Evolutionary conservation across 2,888 invertebrate genomes (phyloP), one percentile per base, ranked within the genome.

Genomic region (Caenorhabditis angaria): DNA sequence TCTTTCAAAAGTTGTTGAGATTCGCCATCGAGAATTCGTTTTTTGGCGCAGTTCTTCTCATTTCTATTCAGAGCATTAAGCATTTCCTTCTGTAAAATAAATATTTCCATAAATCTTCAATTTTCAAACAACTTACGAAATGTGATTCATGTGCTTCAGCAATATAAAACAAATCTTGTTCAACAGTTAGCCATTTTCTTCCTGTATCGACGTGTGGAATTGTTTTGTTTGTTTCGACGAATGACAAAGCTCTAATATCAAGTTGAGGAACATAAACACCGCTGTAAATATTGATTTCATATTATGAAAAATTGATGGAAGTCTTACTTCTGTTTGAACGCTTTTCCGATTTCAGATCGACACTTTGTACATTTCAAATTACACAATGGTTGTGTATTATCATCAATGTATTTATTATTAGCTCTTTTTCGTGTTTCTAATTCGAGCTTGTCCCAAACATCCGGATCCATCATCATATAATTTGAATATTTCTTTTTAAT

Each of bases 211-310:
- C 20, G n/a, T 32, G n/a, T 10, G 5, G 51, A 50, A 18, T 20
- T n/a, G 27, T 12, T 2, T 3, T 20, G 32, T 59, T 48, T 3
- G 22, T 47, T 12, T 4, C 14, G 0, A 3, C 22, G 60, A 74
- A 70, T 0, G 54, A 10, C 1, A 69, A 14, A 12, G 2, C 20
- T n/a, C 55, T 57, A 1, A 65, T 53, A 32, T 29, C 58, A 24
- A 74, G 22, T 54, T 68, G 68, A 10, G 74, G 69, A 1, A 74
- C 59, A 35, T 74, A 74, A 12, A 66, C 66, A 20, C 74, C 74
- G 59, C 73, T 73, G 65, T 20, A 73, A 68, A 5, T 3, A 24
- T 18, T 18, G 12, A 14, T 29, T 41, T 28, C 29, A 22, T 18
- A 35, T 10, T 12, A 35, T 8, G 47, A 29, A 12, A 2, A 47